Conservation (phyloP, 2,888 invertebrate genomes). For the Leuctra nigra region DNA sequence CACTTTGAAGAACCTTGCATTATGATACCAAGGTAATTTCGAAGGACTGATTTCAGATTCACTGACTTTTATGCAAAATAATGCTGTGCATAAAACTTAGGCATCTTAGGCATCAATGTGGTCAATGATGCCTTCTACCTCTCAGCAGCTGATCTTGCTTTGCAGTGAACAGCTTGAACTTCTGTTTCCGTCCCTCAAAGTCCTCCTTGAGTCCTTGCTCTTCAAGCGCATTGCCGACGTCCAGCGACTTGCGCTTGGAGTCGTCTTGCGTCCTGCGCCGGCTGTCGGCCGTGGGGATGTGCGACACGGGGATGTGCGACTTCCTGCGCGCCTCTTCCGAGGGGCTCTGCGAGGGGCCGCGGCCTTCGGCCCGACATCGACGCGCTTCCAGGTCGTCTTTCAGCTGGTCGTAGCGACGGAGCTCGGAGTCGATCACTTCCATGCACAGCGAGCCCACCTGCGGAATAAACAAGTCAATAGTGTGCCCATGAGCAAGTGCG, state of each 20-base stretch:
- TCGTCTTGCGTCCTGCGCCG: neutral
- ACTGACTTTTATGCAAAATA: too few species aligned
- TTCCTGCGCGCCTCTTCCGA: neutral
- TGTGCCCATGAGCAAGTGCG: too few species aligned
- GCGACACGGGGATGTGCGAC: neutral
- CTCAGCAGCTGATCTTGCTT: slow-evolving; percentile 90
- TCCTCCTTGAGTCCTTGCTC: too few species aligned
- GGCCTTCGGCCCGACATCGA: slow-evolving; percentile 39
- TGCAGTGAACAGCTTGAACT: slow-evolving; percentile 72
- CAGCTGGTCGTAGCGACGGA: slow-evolving; percentile 91
- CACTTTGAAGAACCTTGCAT: too few species aligned
- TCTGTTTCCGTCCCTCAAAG: slow-evolving; percentile 69
- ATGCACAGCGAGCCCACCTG: slow-evolving; percentile 93
- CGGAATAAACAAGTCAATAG: too few species aligned
- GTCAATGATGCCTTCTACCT: too few species aligned
- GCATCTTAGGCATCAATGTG: too few species aligned
- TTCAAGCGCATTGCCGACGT: too few species aligned
- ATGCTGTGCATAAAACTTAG: too few species aligned
- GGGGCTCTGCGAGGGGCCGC: neutral
- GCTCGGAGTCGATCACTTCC: slow-evolving; percentile 93
- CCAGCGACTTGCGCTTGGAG: too few species aligned
- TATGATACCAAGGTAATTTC: too few species aligned
- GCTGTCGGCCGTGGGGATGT: neutral
- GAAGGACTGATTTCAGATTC: too few species aligned
- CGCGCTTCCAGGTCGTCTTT: slow-evolving; percentile 62